Percentiles rank a stretch among this genome's conserved stretches.
Conservation (phyloP, 2,888 invertebrate genomes). For the Pollenia amentaria region DNA sequence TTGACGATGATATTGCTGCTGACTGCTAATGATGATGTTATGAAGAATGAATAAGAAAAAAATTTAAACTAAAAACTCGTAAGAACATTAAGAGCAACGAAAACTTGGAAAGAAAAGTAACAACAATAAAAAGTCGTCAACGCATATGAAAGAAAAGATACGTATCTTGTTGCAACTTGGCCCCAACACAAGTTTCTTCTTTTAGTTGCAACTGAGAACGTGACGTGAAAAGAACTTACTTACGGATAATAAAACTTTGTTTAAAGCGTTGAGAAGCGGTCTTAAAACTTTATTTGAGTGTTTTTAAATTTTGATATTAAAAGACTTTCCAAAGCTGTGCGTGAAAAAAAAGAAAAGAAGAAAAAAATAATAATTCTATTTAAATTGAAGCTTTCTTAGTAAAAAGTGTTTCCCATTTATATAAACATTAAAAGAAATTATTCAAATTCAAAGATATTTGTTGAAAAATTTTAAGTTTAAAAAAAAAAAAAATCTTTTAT, state of each 20-base stretch:
- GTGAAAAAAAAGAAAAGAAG: not conserved
- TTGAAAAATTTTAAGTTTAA: too few relatives aligned
- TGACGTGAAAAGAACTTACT: constrained; percentile 67
- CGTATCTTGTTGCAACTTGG: constrained; percentile 64
- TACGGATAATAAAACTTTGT: constrained; percentile 62
- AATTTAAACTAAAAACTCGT: not conserved
- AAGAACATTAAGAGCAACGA: constrained; percentile 56
- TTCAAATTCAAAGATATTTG: too few relatives aligned
- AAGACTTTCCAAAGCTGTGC: not conserved
- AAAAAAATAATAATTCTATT: too few relatives aligned
- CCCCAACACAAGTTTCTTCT: constrained; percentile 69
- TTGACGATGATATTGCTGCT: constrained; percentile 6
- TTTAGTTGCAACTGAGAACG: constrained; percentile 71
- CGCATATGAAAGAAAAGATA: constrained; percentile 60
- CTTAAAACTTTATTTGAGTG: not conserved
- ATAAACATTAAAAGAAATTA: too few relatives aligned
- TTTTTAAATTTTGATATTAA: not conserved
- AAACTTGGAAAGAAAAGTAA: constrained; percentile 35
- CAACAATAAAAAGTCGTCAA: constrained; percentile 64
- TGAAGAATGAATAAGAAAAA: constrained; percentile 28
- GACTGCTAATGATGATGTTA: constrained; percentile 46
- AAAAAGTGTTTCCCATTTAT: too few relatives aligned
- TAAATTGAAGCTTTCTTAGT: too few relatives aligned
- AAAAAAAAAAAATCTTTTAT: too few relatives aligned
- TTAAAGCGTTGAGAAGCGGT: constrained; percentile 13